A percentile compares a stretch with the other conserved stretches of the same genome.
Conservation (phyloP, 2,113 vertebrate genomes). For the Rhinopomastus cyanomelas region DNA sequence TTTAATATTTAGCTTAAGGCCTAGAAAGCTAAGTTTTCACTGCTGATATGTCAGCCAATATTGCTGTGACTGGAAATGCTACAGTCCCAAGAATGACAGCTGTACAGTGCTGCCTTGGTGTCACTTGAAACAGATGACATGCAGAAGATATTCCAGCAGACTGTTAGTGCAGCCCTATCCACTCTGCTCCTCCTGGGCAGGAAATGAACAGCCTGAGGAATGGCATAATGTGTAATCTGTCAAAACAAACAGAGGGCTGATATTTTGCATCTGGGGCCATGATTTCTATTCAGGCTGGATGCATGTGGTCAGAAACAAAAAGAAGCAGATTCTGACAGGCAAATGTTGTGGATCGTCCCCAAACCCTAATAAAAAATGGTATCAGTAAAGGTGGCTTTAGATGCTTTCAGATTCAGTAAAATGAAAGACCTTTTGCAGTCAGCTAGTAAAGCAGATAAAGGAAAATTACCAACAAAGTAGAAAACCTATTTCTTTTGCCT, state of each 20-base stretch:
- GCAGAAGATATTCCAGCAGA: neutral
- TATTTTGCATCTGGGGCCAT: constrained; percentile 8
- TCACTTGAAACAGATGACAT: neutral
- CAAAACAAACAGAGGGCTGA: neutral
- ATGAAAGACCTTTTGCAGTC: neutral
- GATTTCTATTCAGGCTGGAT: neutral
- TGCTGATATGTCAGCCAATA: neutral
- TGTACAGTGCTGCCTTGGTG: neutral
- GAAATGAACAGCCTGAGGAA: neutral
- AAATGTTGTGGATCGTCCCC: neutral
- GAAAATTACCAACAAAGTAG: constrained; percentile 6
- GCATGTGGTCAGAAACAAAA: neutral
- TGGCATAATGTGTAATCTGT: neutral
- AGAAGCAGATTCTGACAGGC: neutral
- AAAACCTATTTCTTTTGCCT: constrained; percentile 25
- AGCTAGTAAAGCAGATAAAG: constrained; percentile 29
- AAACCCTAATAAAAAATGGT: neutral
- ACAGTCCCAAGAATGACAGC: neutral
- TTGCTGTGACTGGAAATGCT: neutral
- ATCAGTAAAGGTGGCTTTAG: neutral
- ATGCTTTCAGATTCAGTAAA: neutral
- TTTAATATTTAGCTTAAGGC: neutral
- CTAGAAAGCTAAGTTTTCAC: neutral
- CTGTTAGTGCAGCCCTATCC: neutral
- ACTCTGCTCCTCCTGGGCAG: neutral